phyloP scores from a whole-genome alignment of 1,140 invertebrate species.

The Psix sp. region DNA sequence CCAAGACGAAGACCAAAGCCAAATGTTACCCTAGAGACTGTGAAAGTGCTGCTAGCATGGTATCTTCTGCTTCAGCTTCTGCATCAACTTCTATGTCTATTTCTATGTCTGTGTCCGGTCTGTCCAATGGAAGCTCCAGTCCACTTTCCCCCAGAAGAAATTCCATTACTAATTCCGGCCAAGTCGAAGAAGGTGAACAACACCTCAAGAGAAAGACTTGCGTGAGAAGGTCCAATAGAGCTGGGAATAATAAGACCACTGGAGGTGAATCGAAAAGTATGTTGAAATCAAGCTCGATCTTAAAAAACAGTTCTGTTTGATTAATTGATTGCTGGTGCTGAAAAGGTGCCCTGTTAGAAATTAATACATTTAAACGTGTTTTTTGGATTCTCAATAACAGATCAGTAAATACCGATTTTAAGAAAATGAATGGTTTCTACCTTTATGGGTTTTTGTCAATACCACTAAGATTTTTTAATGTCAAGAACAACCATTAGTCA shows the following conservation, averaged over 20 bases:
- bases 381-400: too few species aligned
- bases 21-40: constrained; percentile 66
- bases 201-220: constrained; percentile 86
- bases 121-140: constrained; percentile 86
- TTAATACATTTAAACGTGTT: too few species aligned
- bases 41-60: constrained; percentile 67
- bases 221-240: constrained; percentile 85
- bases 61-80: constrained; percentile 79
- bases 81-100: constrained; percentile 88
- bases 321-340: too few species aligned
- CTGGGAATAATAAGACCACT: constrained; percentile 80
- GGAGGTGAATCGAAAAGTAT: constrained; percentile 61
- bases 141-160: constrained; percentile 87
- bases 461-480: too few species aligned
- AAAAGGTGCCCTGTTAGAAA: too few species aligned
- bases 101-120: constrained; percentile 85
- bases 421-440: too few species aligned
- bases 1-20: constrained; percentile 64
- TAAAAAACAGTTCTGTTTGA: too few species aligned
- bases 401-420: too few species aligned
- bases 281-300: constrained; percentile 5
- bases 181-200: constrained; percentile 80
- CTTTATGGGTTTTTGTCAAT: too few species aligned
- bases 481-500: too few species aligned
- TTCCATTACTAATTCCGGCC: constrained; percentile 85